A percentile compares a stretch with the other conserved stretches of the same genome.
Conservation (phyloP, 2,797 vertebrate genomes). For the Moxostoma hubbsi region DNA sequence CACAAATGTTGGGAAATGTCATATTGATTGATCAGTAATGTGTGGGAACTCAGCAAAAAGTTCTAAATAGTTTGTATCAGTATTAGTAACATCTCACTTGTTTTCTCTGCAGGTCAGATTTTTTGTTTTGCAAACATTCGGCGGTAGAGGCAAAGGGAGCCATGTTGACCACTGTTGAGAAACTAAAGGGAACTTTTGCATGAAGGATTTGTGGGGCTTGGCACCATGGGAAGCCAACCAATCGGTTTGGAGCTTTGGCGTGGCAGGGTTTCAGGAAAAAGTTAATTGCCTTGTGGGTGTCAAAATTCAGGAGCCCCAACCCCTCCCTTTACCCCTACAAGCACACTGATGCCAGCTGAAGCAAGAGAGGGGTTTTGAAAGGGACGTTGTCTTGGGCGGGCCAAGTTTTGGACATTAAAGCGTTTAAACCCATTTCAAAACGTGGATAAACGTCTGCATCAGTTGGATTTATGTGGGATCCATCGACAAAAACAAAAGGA, state of each 20-base stretch:
- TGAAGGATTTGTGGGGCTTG: slow-evolving; percentile 64
- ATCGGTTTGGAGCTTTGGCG: slow-evolving; percentile 67
- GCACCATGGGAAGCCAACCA: slow-evolving; percentile 68
- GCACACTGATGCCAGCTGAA: slow-evolving; percentile 65
- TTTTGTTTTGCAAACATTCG: slow-evolving; percentile 78
- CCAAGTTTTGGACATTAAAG: slow-evolving; percentile 68
- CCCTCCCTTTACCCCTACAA: slow-evolving; percentile 57
- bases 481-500: slow-evolving; percentile 65
- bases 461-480: slow-evolving; percentile 63
- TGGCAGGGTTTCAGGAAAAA: slow-evolving; percentile 61
- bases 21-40: too few species aligned
- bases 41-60: too few species aligned
- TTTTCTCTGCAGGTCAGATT: slow-evolving; percentile 71
- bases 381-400: slow-evolving; percentile 72
- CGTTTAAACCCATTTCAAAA: slow-evolving; percentile 61
- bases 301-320: slow-evolving; percentile 61
- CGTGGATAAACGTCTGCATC: slow-evolving; percentile 62
- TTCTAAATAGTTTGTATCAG: too few species aligned
- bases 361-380: slow-evolving; percentile 66
- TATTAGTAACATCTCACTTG: not conserved
- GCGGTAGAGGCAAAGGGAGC: slow-evolving; percentile 75
- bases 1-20: too few species aligned
- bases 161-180: slow-evolving; percentile 71
- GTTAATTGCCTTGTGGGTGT: slow-evolving; percentile 58
- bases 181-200: slow-evolving; percentile 72